These are phyloP conservation scores for Drepanosiphum platanoidis DNA, from an alignment of 2,888 invertebrate species.

Conservation along the genomic window DNA sequence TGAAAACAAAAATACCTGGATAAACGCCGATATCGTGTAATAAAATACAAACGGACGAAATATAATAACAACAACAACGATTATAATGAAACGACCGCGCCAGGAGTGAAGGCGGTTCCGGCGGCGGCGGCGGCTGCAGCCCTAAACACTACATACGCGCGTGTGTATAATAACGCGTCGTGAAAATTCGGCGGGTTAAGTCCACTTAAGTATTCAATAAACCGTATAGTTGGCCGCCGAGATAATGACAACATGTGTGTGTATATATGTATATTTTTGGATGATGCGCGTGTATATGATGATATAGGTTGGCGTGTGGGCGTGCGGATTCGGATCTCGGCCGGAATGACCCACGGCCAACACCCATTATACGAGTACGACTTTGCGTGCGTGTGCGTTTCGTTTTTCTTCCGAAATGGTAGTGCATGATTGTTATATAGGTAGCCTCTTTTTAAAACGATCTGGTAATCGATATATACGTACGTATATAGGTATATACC, in stretches of 20 bases:
- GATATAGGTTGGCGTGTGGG: slow-evolving; percentile 18
- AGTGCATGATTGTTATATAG: slow-evolving; percentile 2
- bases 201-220: slow-evolving; percentile 59
- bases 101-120: slow-evolving; percentile 11
- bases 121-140: neutral
- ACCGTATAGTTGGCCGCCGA: slow-evolving; percentile 33
- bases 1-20: slow-evolving; percentile 6
- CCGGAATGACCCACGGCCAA: slow-evolving; percentile 48
- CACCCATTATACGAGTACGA: slow-evolving; percentile 15
- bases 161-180: neutral
- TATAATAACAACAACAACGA: slow-evolving; percentile 5
- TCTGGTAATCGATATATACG: slow-evolving; percentile 42
- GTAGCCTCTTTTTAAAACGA: slow-evolving; percentile 34
- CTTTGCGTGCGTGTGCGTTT: neutral
- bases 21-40: neutral
- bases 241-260: slow-evolving; percentile 38
- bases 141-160: slow-evolving; percentile 17
- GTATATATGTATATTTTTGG: neutral
- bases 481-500: neutral
- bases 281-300: neutral
- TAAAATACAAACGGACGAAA: slow-evolving; percentile 3
- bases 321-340: slow-evolving; percentile 38
- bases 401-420: slow-evolving; percentile 19
- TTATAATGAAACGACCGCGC: slow-evolving; percentile 13
- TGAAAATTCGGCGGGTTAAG: slow-evolving; percentile 33